A percentile compares a stretch with the other conserved stretches of the same genome.
These are phyloP conservation scores for Archocentrus centrarchus DNA, from an alignment of 2,113 vertebrate genomes.

Conservation along the genomic window DNA sequence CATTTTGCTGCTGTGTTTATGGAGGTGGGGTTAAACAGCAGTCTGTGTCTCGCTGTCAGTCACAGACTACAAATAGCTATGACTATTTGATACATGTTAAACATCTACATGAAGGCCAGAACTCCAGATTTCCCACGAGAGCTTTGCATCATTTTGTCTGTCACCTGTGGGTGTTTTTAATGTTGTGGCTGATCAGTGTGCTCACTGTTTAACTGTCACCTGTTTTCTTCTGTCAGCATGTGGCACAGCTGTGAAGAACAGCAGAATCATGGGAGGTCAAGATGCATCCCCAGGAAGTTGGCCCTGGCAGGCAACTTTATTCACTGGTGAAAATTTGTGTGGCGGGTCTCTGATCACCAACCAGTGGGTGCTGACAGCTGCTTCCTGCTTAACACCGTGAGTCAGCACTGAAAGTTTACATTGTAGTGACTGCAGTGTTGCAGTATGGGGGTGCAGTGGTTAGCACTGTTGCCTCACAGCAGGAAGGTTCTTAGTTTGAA, in stretches of 20 bases:
- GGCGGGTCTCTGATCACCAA: conserved; percentile 31
- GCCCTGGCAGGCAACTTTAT: conserved; percentile 45
- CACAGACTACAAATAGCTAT: not conserved
- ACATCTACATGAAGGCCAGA: too few species aligned
- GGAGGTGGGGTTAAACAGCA: too few species aligned
- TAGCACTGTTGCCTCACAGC: too few species aligned
- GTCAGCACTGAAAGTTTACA: too few species aligned
- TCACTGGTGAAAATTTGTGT: not conserved
- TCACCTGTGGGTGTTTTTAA: not conserved
- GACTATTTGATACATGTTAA: too few species aligned
- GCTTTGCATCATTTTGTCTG: not conserved
- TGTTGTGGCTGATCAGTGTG: not conserved
- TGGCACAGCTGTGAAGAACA: accelerated
- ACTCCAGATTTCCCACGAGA: too few species aligned
- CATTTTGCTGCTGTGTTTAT: too few species aligned
- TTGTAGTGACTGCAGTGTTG: not conserved
- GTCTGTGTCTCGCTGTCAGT: too few species aligned
- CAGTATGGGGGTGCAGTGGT: too few species aligned
- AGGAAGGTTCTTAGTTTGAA: too few species aligned
- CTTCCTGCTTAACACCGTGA: not conserved
- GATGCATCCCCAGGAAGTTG: not conserved
- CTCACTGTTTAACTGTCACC: not conserved
- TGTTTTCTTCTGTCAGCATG: not conserved
- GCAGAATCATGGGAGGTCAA: conserved; percentile 8
- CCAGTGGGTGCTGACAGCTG: conserved; percentile 53